Base-by-base conservation (phyloP, 2,888 invertebrate genomes). In the Eucera pruinosa region DNA sequence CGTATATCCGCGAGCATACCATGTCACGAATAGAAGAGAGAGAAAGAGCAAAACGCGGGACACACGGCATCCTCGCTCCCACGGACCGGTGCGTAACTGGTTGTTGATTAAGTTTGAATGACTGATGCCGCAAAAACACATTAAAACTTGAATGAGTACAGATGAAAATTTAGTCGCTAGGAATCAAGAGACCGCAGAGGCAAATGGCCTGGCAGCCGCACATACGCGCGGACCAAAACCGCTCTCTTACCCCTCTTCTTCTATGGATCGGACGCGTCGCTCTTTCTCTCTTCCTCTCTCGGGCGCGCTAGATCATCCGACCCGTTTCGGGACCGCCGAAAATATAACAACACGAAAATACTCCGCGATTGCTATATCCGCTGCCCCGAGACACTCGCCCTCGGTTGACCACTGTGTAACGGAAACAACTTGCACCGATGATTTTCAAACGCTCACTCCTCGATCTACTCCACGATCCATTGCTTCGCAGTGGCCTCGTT, bases 91-190 rank as follows among this genome's bases (percentile, higher is more conserved):
- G 85, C 83, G 89, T 87, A 89, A 89, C 89, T 87, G 88, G 87
- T 87, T 85, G 89, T 91, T 91, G 92, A 92, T 91, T 91, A 92
- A 91, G 90, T 90, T 89, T 89, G 91, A 92, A 92, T 91, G 91
- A 89, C 91, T 90, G 91, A 91, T 90, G 90, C 92, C 92, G 90
- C 92, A 92, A 91, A 92, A 92, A 92, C 91, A 90, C 91, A 92
- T 92, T 91, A 92, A 92, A 92, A 92, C 90, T 91, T 87, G 91
- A 90, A 91, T 90, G 91, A 91, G 90, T 90, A 89, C 90, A 88
- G 90, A 91, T 90, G 91, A 91, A 91, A 91, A 92, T 91, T 91
- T 90, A 90, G 90, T 90, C 88, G 88, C 87, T 84, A 89, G 90
- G 89, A 92, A 91, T 91, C 91, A 90, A 90, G 88, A 86, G 90